phyloP scores from a whole-genome alignment of 2,113 vertebrate species.

The Spea multiplicata region DNA sequence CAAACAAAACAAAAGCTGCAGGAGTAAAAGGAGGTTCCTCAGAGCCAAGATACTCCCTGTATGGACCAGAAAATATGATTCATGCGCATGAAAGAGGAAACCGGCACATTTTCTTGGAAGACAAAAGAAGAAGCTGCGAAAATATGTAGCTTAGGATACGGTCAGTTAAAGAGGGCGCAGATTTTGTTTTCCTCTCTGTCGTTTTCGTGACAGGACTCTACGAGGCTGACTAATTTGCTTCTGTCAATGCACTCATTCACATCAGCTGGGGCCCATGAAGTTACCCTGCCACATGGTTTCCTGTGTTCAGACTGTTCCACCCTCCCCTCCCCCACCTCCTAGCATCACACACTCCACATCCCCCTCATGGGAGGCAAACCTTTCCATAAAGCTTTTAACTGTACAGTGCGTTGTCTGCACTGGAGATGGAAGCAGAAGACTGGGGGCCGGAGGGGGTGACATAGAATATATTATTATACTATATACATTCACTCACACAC shows the following conservation, averaged over 20 bases:
- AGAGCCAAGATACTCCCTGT: neutral
- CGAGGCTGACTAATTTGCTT: slow-evolving; percentile 6
- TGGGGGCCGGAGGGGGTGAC: neutral
- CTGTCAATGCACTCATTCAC: slow-evolving; percentile 57
- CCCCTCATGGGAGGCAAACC: slow-evolving; percentile 49
- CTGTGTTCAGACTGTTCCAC: slow-evolving; percentile 55
- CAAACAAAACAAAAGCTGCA: neutral
- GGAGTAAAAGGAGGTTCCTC: neutral
- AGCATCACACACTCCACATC: slow-evolving; percentile 42
- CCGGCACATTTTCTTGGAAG: slow-evolving; percentile 14
- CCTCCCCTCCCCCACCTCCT: slow-evolving; percentile 29
- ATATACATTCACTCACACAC: neutral
- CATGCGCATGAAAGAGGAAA: slow-evolving; percentile 29
- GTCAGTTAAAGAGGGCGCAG: neutral
- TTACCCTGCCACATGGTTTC: slow-evolving; percentile 58
- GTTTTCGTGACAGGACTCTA: slow-evolving; percentile 11
- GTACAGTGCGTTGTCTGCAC: slow-evolving; percentile 11
- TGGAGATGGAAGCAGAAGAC: slow-evolving; percentile 2
- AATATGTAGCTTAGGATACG: neutral
- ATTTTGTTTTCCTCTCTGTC: slow-evolving; percentile 8
- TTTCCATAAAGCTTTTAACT: slow-evolving; percentile 50
- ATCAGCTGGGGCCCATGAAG: slow-evolving; percentile 51
- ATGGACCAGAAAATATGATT: slow-evolving; percentile 11
- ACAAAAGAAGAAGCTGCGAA: slow-evolving; percentile 20
- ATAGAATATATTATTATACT: neutral